Evolutionary conservation across 2,113 vertebrate species (phyloP).

Genomic region (Bambusicola thoracicus): DNA sequence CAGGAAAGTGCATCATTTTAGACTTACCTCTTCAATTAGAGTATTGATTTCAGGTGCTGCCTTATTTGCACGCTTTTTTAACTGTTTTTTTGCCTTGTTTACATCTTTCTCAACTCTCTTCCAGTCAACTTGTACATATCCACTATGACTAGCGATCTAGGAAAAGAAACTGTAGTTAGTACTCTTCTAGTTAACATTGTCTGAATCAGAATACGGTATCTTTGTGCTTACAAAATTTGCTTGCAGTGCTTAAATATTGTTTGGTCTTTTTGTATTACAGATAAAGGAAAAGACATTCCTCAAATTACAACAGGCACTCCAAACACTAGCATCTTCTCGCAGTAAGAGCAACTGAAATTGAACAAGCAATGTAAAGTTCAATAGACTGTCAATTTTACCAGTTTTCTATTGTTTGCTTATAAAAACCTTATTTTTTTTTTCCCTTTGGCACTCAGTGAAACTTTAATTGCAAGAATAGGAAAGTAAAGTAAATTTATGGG

Average conservation of each 20-base stretch:
- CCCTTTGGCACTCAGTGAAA: not conserved
- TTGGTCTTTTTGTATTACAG: not conserved
- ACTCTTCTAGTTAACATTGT: not conserved
- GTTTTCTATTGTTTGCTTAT: not conserved
- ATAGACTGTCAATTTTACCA: not conserved
- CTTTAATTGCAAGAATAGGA: not conserved
- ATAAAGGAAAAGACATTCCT: not conserved
- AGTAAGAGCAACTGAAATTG: not conserved
- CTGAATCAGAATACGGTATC: not conserved
- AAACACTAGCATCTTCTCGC: not conserved
- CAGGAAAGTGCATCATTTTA: not conserved
- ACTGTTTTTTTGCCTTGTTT: constrained; percentile 95
- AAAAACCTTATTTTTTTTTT: not conserved
- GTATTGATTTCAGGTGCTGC: constrained; percentile 93
- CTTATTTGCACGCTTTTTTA: constrained; percentile 92
- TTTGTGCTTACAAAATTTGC: not conserved
- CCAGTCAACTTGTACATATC: constrained; percentile 97
- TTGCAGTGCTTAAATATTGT: not conserved
- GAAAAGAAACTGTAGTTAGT: constrained; percentile 52
- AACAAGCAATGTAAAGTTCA: not conserved
- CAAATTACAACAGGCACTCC: not conserved
- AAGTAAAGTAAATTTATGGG: not conserved
- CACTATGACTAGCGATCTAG: constrained; percentile 96
- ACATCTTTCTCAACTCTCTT: constrained; percentile 98
- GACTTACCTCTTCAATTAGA: constrained; percentile 91